Percentiles rank a stretch among this genome's conserved stretches.
Evolutionary conservation across 2,888 invertebrate species (phyloP).

Genomic region (Axea sp.): DNA sequence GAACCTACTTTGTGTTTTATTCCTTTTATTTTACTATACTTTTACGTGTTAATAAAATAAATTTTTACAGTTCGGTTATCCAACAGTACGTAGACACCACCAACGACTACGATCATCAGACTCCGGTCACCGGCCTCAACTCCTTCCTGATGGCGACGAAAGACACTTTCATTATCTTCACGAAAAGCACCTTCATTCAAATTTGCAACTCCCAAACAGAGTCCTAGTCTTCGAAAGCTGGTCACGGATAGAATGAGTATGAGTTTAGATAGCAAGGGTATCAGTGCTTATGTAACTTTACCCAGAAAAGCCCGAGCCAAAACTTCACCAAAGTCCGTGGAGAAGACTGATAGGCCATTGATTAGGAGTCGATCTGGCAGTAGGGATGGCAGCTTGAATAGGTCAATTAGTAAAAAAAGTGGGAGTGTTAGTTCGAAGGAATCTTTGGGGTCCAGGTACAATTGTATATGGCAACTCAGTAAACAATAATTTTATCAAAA

Average conservation of each 20-base stretch:
- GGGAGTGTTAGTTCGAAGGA: slow-evolving; percentile 54
- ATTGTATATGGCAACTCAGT: not conserved
- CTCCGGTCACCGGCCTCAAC: too few species aligned
- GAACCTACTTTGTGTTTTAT: too few species aligned
- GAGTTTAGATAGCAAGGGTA: slow-evolving; percentile 76
- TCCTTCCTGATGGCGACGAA: too few species aligned
- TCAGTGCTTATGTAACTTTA: slow-evolving; percentile 89
- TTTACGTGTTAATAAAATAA: too few species aligned
- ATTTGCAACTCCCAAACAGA: slow-evolving; percentile 46
- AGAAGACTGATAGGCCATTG: slow-evolving; percentile 81
- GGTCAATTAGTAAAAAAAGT: slow-evolving; percentile 71
- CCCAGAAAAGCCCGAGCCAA: slow-evolving; percentile 84
- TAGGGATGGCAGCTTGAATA: slow-evolving; percentile 79
- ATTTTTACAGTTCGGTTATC: too few species aligned
- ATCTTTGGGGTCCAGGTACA: slow-evolving; percentile 44
- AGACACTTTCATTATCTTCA: too few species aligned
- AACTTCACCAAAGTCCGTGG: slow-evolving; percentile 70
- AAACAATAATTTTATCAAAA: too few species aligned
- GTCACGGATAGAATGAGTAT: slow-evolving; percentile 68
- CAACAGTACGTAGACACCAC: too few species aligned
- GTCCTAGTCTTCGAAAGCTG: slow-evolving; percentile 17
- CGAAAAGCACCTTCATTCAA: slow-evolving; percentile 48
- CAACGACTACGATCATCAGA: too few species aligned
- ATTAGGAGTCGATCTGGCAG: slow-evolving; percentile 80
- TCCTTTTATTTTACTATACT: too few species aligned